Base-by-base conservation (phyloP, 2,797 vertebrate species). In the Falco biarmicus region DNA sequence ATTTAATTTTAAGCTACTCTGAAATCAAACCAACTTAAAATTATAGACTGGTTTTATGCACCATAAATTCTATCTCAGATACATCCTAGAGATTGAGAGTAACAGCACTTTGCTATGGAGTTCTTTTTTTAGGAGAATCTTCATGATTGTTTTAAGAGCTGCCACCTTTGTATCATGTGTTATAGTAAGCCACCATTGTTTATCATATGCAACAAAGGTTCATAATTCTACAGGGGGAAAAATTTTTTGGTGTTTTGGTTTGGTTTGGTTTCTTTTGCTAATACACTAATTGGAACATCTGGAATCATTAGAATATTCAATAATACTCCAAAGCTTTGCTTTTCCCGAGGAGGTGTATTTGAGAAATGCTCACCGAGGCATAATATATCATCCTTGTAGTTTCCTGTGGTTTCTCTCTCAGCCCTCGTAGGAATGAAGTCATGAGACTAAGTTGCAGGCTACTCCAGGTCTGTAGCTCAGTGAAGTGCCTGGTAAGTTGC, bases 391-490 rank as follows among this genome's bases (percentile, higher is more conserved):
- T 74, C 47, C 26, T 48, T 2, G 2, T 37, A 39, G 34, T 60
- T 93, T 95, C 87, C 87, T 91, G 83, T 73, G 83, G 65, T 76
- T 91, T 88, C 34, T 69, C 63, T 91, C 65, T 65, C 74, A 56
- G 5, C 15, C 37, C 31, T 53, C 47, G 51, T 16, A 89, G 80
- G 74, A 89, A 82, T 47, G n/a, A 75, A 89, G 47, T 28, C 1
- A 3, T 73, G 54, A 84, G 80, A 78, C 70, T 61, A 39, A 56
- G 57, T n/a, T 81, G 69, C 91, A 95, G 82, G 57, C 53, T 78
- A 21, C 60, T 93, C 31, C n/a, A 51, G 20, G 50, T 87, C 50
- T 79, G 51, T 48, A 59, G 50, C 45, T 88, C 80, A 73, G 0
- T 61, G 78, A 73, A 89, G 43, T 76, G 59, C 51, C 65, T 79